Evolutionary conservation across 2,888 invertebrate genomes (phyloP), one percentile per base, ranked within the genome.

Genomic region (Erannis defoliaria): DNA sequence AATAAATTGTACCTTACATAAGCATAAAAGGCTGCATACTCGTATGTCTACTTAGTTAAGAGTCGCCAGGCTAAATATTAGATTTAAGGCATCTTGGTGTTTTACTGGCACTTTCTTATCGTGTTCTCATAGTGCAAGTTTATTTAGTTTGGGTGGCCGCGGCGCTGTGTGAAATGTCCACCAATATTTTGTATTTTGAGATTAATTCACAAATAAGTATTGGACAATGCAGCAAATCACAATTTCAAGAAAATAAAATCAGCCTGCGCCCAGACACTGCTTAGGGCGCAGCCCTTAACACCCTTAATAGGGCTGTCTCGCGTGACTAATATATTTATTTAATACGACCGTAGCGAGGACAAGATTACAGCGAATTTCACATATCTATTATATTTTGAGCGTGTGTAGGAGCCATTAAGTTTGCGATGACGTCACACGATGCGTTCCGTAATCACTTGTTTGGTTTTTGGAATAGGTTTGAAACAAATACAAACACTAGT

Each of bases 291-390:
- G 50, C 73, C 76, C 76, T 61, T 26, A 43, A 26, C 46, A 12
- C 50, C 42, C 43, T 59, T 31, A 55, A 26, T 64, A 86, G 84
- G 86, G 84, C 57, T 83, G 81, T 61, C 68, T 84, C 82, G 84
- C 85, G 84, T 84, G 83, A 82, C 84, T 68, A 79, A 85, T 78
- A 62, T 60, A 37, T 80, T 80, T 80, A 79, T 80, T 81, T 82
- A 78, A 78, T 78, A 72, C 19, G 57, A 19, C 42, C 54, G n/a
- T 50, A 23, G 40, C 31, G 38, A 55, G 67, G 67, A 74, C 74
- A 75, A 79, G 71, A 77, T 66, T 71, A 68, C 62, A 55, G 54
- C 79, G 80, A 81, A 82, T 81, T 80, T 77, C 66, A 57, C 59
- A 61, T 61, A 61, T 62, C 62, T 53, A 51, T 62, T 51, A 59